phyloP scores from a whole-genome alignment of 2,113 vertebrate genomes.

The Campylomormyrus numenius region DNA sequence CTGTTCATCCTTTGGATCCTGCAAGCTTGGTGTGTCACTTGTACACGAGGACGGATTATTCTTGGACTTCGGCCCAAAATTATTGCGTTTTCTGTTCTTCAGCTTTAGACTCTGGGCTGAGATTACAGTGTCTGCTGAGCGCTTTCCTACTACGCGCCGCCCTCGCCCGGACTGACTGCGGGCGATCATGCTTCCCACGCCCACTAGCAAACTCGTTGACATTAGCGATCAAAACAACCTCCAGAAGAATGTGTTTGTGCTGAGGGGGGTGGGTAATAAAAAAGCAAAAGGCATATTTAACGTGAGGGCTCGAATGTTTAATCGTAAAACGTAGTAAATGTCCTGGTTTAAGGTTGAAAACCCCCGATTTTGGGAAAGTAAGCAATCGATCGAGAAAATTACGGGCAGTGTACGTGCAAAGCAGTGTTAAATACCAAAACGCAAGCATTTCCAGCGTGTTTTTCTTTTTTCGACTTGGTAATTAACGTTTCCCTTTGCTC shows the following conservation, averaged over 20 bases:
- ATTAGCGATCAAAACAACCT: slow-evolving; percentile 16
- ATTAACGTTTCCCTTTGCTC: background rate
- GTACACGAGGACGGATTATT: background rate
- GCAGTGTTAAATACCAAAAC: background rate
- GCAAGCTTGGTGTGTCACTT: background rate
- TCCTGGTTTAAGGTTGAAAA: background rate
- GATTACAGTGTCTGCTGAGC: background rate
- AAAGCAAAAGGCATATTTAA: background rate
- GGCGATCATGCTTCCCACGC: slow-evolving; percentile 5
- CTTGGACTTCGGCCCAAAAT: background rate
- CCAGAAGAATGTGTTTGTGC: slow-evolving; percentile 16
- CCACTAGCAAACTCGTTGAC: slow-evolving; percentile 21
- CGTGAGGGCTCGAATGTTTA: background rate
- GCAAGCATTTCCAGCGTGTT: background rate
- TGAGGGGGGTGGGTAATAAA: background rate
- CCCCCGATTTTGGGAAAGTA: background rate
- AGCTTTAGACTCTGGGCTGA: background rate
- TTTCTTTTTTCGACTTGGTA: background rate
- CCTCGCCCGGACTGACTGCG: background rate
- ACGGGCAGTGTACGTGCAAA: background rate
- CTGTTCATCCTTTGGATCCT: background rate
- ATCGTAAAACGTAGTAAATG: background rate
- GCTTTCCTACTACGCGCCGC: background rate
- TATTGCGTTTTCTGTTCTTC: background rate
- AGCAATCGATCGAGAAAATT: background rate